Evolutionary conservation across 2,113 vertebrate genomes (phyloP).

Genomic region (Coryphaenoides rupestris): DNA sequence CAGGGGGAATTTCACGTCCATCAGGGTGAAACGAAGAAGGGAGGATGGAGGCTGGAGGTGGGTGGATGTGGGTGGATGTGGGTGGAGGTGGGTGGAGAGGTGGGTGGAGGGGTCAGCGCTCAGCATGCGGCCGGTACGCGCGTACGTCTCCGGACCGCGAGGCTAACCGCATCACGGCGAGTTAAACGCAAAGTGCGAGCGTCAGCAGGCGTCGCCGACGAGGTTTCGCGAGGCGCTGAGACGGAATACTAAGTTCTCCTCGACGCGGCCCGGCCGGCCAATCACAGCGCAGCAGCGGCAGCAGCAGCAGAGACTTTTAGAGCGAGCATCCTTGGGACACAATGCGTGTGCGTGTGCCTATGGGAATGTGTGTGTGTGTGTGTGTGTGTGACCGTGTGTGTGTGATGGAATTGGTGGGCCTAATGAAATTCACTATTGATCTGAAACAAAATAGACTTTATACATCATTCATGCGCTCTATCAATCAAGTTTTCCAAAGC

Average conservation of each 20-base stretch:
- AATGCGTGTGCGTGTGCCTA: background rate
- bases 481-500: constrained; percentile 77
- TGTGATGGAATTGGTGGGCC: constrained; percentile 23
- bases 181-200: constrained; percentile 31
- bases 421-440: constrained; percentile 81
- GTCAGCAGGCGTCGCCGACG: constrained; percentile 51
- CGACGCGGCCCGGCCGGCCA: no score
- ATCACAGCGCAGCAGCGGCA: no score
- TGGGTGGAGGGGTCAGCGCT: constrained; percentile 59
- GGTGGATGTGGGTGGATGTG: no score
- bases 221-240: constrained; percentile 47
- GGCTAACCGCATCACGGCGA: constrained; percentile 53
- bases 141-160: constrained; percentile 21
- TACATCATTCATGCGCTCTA: constrained; percentile 81
- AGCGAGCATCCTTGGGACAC: no score
- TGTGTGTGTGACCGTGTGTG: constrained; percentile 19
- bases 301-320: no score
- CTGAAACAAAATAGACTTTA: constrained; percentile 77
- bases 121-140: constrained; percentile 58
- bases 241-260: constrained; percentile 42
- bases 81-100: background rate
- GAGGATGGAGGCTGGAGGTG: constrained; percentile 19
- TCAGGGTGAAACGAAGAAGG: constrained; percentile 54
- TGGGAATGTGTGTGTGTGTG: constrained; percentile 18
- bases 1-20: constrained; percentile 51